These are phyloP conservation scores for Eristalinus sepulchralis DNA, from an alignment of 2,888 invertebrate genomes.

Conservation along the genomic window DNA sequence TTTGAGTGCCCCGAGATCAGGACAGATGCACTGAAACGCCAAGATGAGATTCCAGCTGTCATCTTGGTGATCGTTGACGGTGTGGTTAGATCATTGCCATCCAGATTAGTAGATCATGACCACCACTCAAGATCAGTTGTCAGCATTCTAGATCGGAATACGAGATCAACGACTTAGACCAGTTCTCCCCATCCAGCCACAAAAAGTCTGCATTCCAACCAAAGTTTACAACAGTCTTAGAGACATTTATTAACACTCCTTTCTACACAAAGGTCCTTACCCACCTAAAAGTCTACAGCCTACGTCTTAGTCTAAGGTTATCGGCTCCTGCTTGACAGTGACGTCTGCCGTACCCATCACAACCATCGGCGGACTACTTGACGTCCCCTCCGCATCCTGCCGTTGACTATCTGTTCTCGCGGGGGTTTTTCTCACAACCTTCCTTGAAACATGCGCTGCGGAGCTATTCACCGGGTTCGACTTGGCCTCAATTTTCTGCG, in stretches of 20 bases:
- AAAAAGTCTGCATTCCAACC: not conserved
- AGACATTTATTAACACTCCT: not conserved
- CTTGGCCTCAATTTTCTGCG: slow-evolving; percentile 5
- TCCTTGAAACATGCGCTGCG: not conserved
- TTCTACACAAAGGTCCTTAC: not conserved
- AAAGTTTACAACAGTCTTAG: not conserved
- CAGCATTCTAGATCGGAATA: too few species aligned
- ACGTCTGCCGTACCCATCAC: not conserved
- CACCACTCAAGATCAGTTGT: too few species aligned
- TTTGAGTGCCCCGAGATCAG: not conserved
- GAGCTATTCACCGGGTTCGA: not conserved
- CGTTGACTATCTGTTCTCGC: not conserved
- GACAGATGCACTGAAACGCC: not conserved
- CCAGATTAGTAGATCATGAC: too few species aligned
- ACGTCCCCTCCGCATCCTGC: not conserved
- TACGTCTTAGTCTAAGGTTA: not conserved
- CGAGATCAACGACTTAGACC: too few species aligned
- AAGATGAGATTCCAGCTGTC: too few species aligned
- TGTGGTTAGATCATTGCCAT: too few species aligned
- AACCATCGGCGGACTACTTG: not conserved
- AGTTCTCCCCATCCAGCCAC: too few species aligned
- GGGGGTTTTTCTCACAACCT: not conserved
- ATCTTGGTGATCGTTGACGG: too few species aligned
- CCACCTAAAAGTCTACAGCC: not conserved
- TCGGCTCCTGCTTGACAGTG: not conserved